Conservation (phyloP, 1,140 invertebrate species). For the Lasioglossum baleicum region DNA sequence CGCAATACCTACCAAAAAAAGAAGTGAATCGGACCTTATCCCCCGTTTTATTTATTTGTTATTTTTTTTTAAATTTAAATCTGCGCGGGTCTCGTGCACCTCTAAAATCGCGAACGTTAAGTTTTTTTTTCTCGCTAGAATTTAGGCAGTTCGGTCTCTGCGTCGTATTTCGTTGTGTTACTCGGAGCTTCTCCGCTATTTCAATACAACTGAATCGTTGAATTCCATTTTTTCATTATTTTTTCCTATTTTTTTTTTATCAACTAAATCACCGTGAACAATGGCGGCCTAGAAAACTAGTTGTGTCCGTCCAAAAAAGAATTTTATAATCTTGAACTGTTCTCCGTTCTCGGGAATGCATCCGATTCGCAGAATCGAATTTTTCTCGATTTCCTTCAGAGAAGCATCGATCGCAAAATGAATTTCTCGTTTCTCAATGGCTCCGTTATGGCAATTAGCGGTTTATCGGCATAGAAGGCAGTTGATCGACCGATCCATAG, state of each 20-base stretch:
- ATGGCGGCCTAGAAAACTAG: conserved; percentile 12
- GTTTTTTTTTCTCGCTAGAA: not conserved
- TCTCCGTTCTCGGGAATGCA: not conserved
- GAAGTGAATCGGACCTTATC: too few relatives aligned
- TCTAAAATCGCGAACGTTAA: not conserved
- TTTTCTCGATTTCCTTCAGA: too few relatives aligned
- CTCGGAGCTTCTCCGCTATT: too few relatives aligned
- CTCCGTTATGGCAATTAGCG: not conserved
- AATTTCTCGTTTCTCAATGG: not conserved
- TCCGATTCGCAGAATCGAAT: too few relatives aligned
- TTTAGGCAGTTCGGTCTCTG: not conserved
- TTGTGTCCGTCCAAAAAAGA: conserved; percentile 9
- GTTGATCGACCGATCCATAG: not conserved
- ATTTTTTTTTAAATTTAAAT: not conserved
- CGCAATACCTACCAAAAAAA: not conserved
- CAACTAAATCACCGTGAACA: not conserved
- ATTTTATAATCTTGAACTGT: not conserved
- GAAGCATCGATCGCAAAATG: too few relatives aligned
- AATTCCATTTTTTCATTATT: too few relatives aligned
- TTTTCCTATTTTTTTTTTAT: not conserved
- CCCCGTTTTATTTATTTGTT: too few relatives aligned
- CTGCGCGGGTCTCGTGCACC: not conserved
- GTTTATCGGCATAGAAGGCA: not conserved
- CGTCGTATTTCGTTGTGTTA: conserved; percentile 15
- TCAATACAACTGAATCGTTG: too few relatives aligned